Evolutionary conservation across 1,140 invertebrate genomes (phyloP).

Genomic region (Orussus abietinus): DNA sequence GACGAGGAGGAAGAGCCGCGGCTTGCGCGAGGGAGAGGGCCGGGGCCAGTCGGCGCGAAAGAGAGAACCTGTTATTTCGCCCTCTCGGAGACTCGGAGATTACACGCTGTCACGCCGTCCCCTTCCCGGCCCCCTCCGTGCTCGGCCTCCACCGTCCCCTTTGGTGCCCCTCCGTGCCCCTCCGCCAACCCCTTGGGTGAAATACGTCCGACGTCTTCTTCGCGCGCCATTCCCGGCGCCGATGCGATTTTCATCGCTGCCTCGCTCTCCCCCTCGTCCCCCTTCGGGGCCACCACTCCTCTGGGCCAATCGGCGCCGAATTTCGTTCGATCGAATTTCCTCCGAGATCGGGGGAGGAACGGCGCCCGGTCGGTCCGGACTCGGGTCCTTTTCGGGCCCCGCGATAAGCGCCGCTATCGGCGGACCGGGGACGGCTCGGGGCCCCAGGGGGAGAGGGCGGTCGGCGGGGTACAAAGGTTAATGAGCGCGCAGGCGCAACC

Average conservation of each 20-base stretch:
- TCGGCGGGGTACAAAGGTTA: constrained; percentile 53
- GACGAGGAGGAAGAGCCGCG: constrained; percentile 7
- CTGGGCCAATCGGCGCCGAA: neutral
- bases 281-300: neutral
- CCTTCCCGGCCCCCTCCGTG: too few species aligned
- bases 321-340: too few species aligned
- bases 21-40: constrained; percentile 8
- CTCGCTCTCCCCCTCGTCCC: neutral
- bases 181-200: constrained; percentile 12
- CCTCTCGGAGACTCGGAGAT: constrained; percentile 31
- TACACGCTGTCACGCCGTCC: constrained; percentile 47
- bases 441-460: too few species aligned
- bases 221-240: too few species aligned
- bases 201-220: constrained; percentile 38
- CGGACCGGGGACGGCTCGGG: too few species aligned
- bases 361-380: neutral
- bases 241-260: constrained; percentile 40
- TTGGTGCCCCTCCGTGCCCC: too few species aligned
- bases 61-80: constrained; percentile 21
- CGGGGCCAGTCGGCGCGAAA: constrained; percentile 12
- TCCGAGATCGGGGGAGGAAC: neutral
- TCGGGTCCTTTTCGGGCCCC: too few species aligned
- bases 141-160: too few species aligned
- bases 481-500: constrained; percentile 53
- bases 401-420: neutral